Conservation (phyloP, 2,113 vertebrate species). For the Axis porcinus region DNA sequence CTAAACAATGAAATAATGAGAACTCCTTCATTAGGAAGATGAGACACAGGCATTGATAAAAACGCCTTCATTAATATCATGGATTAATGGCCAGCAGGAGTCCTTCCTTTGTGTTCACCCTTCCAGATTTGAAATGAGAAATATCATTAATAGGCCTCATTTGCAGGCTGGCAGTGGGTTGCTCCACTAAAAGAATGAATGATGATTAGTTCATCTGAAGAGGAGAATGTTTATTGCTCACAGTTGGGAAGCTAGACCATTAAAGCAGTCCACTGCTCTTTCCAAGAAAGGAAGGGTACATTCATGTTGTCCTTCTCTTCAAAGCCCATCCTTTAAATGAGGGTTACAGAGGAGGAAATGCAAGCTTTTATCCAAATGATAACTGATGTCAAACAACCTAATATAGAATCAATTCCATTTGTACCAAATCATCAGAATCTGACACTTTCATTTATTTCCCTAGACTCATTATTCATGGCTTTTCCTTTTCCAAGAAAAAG, state of each 20-base stretch:
- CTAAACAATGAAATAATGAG: conserved; percentile 27
- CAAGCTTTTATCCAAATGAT: conserved; percentile 23
- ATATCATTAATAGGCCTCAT: conserved; percentile 20
- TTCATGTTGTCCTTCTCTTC: background rate
- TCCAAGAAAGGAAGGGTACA: background rate
- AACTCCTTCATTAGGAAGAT: background rate
- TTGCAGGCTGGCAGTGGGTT: conserved; percentile 4
- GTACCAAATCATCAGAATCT: background rate
- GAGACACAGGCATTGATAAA: conserved; percentile 9
- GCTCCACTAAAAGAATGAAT: background rate
- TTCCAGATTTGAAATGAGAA: conserved; percentile 7
- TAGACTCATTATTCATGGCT: background rate
- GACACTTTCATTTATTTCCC: background rate
- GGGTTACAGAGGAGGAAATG: background rate
- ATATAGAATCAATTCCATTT: conserved; percentile 20
- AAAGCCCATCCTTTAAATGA: conserved; percentile 3
- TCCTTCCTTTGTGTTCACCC: background rate
- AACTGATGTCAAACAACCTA: conserved; percentile 15
- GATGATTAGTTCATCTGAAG: conserved; percentile 14
- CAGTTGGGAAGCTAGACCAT: background rate
- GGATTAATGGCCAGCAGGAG: background rate
- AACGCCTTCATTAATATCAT: conserved; percentile 7
- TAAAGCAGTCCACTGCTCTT: background rate
- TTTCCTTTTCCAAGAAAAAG: background rate
- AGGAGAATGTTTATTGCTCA: background rate